Evolutionary conservation across 2,113 vertebrate genomes (phyloP).

Genomic region (Struthidea cinerea): DNA sequence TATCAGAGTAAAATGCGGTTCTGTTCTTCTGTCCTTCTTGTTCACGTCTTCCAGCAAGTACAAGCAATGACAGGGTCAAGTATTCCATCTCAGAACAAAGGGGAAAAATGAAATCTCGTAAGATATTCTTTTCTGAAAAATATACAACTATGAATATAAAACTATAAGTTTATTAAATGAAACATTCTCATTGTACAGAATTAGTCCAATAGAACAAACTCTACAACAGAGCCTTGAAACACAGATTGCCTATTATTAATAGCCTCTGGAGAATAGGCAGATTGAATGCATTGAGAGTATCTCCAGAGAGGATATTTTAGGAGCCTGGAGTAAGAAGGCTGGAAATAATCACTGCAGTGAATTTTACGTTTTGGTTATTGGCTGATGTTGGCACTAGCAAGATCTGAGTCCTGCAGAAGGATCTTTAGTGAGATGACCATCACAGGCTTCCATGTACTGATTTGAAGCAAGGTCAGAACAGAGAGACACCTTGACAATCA

Average conservation of each 20-base stretch:
- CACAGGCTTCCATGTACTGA: neutral
- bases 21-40: neutral
- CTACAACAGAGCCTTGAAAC: neutral
- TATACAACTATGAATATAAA: neutral
- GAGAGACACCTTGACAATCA: neutral
- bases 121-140: neutral
- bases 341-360: neutral
- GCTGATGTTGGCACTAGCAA: neutral
- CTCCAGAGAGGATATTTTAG: neutral
- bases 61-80: rapidly evolving
- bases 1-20: neutral
- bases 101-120: neutral
- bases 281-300: neutral
- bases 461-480: neutral
- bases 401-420: neutral
- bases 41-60: neutral
- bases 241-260: neutral
- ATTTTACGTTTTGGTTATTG: neutral
- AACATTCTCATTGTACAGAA: neutral
- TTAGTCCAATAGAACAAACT: neutral
- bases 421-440: neutral
- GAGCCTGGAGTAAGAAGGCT: neutral
- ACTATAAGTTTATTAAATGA: neutral
- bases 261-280: neutral
- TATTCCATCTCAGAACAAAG: neutral